Evolutionary conservation across 2,797 vertebrate species (phyloP).

Genomic region (Sarcophilus harrisii): DNA sequence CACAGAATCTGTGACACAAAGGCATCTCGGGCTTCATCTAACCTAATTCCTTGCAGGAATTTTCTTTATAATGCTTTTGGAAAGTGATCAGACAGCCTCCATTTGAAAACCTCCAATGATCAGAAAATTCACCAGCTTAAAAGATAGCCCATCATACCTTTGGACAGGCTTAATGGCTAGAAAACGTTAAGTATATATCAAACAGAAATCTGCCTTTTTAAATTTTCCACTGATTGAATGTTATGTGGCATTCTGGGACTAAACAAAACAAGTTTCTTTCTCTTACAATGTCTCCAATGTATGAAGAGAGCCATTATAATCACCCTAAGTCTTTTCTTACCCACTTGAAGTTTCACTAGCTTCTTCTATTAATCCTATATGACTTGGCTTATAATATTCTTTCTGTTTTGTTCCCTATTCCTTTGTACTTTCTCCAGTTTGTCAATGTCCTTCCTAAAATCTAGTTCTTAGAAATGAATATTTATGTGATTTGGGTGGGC

Average conservation of each 20-base stretch:
- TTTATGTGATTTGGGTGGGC: background rate
- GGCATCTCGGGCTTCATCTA: background rate
- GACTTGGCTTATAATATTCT: background rate
- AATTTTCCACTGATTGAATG: background rate
- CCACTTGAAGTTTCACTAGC: background rate
- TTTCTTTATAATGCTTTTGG: background rate
- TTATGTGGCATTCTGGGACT: background rate
- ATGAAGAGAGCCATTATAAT: background rate
- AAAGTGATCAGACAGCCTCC: background rate
- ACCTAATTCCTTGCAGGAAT: background rate
- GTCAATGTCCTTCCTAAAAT: background rate
- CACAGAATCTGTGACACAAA: background rate
- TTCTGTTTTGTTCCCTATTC: background rate
- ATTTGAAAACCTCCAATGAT: background rate
- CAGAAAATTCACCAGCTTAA: background rate
- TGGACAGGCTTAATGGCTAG: background rate
- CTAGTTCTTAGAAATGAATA: background rate
- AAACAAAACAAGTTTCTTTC: background rate
- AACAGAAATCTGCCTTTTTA: background rate
- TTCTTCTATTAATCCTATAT: background rate
- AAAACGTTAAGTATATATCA: background rate
- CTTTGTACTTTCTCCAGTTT: background rate
- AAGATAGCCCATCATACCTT: background rate
- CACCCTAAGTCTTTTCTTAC: background rate
- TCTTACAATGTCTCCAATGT: background rate